Conservation (phyloP, 2,888 invertebrate genomes). For the Alsophila aescularia region DNA sequence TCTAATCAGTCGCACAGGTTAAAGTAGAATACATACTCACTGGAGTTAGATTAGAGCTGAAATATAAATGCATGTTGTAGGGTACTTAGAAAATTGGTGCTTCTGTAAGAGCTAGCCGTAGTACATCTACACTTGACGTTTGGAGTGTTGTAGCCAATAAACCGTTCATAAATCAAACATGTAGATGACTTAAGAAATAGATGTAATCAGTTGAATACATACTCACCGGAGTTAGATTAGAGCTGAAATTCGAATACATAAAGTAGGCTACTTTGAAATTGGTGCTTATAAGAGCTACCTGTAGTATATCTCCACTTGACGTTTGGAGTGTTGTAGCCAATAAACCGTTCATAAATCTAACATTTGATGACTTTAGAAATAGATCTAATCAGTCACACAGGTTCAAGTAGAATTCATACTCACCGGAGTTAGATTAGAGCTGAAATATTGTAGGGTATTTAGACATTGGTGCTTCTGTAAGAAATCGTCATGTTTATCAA, state of each 20-base stretch:
- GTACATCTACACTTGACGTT: too few relatives aligned
- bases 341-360: background rate
- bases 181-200: too few relatives aligned
- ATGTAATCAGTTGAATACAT: too few relatives aligned
- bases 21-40: conserved; percentile 13
- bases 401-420: conserved; percentile 4
- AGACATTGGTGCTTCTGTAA: conserved; percentile 12
- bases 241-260: too few relatives aligned
- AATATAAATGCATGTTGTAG: too few relatives aligned
- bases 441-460: too few relatives aligned
- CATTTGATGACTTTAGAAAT: conserved; percentile 7
- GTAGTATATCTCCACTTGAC: too few relatives aligned
- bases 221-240: too few relatives aligned
- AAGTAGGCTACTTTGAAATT: too few relatives aligned
- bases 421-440: conserved; percentile 28
- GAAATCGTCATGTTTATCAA: conserved; percentile 12
- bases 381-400: background rate
- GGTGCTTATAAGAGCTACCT: too few relatives aligned
- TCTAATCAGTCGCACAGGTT: background rate
- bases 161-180: background rate
- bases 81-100: conserved; percentile 1
- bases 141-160: too few relatives aligned
- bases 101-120: conserved; percentile 23
- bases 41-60: conserved; percentile 26
- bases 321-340: too few relatives aligned